Conservation (phyloP, 2,888 invertebrate genomes). For the Hemicrepidius hirtus region DNA sequence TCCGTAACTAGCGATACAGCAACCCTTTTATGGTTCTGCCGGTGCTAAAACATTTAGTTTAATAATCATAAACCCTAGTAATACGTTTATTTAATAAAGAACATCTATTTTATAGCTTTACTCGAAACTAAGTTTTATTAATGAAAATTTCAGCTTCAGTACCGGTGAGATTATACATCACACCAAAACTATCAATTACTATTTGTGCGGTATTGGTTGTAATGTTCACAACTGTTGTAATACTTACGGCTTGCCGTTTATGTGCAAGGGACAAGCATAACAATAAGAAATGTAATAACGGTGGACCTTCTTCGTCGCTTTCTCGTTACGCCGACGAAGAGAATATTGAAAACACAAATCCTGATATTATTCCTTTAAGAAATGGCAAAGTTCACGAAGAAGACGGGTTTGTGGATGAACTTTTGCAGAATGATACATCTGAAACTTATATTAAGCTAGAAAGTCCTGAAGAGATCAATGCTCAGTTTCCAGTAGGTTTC, state of each 20-base stretch:
- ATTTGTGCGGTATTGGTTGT: slow-evolving; percentile 25
- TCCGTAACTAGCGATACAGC: slow-evolving; percentile 74
- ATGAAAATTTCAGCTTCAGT: slow-evolving; percentile 15
- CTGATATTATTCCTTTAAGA: slow-evolving; percentile 34
- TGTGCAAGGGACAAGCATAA: not conserved
- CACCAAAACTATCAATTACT: slow-evolving; percentile 35
- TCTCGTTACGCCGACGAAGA: not conserved
- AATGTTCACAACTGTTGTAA: slow-evolving; percentile 18
- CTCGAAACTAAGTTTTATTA: not conserved
- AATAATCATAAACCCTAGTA: not conserved
- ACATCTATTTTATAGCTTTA: not conserved
- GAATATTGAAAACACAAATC: slow-evolving; percentile 22
- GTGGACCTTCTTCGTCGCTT: not conserved
- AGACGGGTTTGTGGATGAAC: not conserved
- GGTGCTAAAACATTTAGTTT: slow-evolving; percentile 50
- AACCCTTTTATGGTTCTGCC: slow-evolving; percentile 70
- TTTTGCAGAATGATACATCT: not conserved
- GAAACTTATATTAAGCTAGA: not conserved
- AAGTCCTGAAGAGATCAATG: not conserved
- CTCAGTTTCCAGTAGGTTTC: not conserved
- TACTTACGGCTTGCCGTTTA: slow-evolving; percentile 19
- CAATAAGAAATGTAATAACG: not conserved
- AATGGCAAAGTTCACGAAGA: not conserved
- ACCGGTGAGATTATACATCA: slow-evolving; percentile 31
- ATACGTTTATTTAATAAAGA: slow-evolving; percentile 5